phyloP scores from a whole-genome alignment of 2,888 invertebrate species.

The Trisateles emortualis region DNA sequence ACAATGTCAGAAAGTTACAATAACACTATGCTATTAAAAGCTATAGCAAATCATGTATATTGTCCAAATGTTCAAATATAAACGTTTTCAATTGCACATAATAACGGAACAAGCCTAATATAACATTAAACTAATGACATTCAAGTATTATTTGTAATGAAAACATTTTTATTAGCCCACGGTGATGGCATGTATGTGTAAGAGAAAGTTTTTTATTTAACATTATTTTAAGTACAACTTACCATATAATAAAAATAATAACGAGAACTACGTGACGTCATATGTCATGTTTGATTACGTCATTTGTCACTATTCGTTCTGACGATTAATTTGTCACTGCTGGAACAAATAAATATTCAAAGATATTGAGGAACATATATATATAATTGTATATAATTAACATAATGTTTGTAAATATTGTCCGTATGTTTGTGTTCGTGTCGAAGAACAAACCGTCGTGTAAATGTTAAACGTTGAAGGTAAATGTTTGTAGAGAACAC shows the following conservation, averaged over 20 bases:
- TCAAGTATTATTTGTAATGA: constrained; percentile 9
- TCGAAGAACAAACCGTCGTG: constrained; percentile 8
- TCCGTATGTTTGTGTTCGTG: constrained; percentile 19
- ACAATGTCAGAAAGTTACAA: constrained; percentile 8
- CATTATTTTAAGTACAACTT: neutral
- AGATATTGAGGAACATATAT: too few relatives aligned
- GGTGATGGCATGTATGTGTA: constrained; percentile 46
- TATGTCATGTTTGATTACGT: neutral
- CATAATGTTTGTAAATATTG: constrained; percentile 18
- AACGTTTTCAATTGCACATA: constrained; percentile 29
- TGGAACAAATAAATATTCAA: too few relatives aligned
- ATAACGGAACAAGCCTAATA: neutral
- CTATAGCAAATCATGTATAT: constrained; percentile 31
- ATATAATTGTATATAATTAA: constrained; percentile 14
- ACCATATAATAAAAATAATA: neutral
- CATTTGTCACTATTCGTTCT: too few relatives aligned
- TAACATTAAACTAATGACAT: neutral
- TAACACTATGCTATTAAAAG: constrained; percentile 25
- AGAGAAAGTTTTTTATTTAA: constrained; percentile 20
- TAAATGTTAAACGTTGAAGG: constrained; percentile 5
- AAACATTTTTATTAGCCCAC: constrained; percentile 32
- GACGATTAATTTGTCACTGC: too few relatives aligned
- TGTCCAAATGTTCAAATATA: constrained; percentile 16
- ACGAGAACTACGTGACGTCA: neutral
- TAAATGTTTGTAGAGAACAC: constrained; percentile 24